Evolutionary conservation across 1,140 invertebrate species (phyloP).

Genomic region (Hydropsyche tenuis): DNA sequence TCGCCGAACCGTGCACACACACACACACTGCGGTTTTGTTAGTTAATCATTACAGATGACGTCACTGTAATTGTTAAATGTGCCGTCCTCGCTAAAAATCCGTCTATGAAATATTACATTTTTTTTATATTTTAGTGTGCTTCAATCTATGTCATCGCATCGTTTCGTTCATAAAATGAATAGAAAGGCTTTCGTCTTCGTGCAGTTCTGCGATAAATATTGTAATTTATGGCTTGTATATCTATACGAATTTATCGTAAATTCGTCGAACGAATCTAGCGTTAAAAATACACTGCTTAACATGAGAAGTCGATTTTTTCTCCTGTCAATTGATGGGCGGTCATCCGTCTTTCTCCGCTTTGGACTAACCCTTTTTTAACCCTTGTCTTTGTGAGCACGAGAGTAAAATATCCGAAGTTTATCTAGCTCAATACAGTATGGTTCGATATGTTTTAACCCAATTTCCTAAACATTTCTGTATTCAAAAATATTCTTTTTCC

Average conservation of each 20-base stretch:
- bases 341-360: neutral
- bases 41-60: neutral
- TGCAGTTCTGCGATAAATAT: too few species aligned
- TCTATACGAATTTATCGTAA: too few species aligned
- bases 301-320: neutral
- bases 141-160: too few species aligned
- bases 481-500: too few species aligned
- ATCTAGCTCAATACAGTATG: neutral
- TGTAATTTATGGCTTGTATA: too few species aligned
- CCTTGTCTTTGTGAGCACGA: neutral
- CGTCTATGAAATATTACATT: too few species aligned
- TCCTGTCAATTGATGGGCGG: neutral
- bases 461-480: too few species aligned
- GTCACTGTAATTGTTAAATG: conserved; percentile 4
- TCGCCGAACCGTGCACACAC: neutral
- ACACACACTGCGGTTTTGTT: neutral
- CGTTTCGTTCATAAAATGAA: too few species aligned
- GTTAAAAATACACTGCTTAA: conserved; percentile 12
- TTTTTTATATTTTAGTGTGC: too few species aligned
- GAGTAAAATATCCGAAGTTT: neutral
- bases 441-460: too few species aligned
- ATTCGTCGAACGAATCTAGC: neutral
- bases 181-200: too few species aligned
- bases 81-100: neutral
- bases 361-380: neutral